A percentile compares a stretch with the other conserved stretches of the same genome.
These are phyloP conservation scores for Pogonocichla stellata DNA, from an alignment of 2,113 vertebrate genomes.

Conservation along the genomic window DNA sequence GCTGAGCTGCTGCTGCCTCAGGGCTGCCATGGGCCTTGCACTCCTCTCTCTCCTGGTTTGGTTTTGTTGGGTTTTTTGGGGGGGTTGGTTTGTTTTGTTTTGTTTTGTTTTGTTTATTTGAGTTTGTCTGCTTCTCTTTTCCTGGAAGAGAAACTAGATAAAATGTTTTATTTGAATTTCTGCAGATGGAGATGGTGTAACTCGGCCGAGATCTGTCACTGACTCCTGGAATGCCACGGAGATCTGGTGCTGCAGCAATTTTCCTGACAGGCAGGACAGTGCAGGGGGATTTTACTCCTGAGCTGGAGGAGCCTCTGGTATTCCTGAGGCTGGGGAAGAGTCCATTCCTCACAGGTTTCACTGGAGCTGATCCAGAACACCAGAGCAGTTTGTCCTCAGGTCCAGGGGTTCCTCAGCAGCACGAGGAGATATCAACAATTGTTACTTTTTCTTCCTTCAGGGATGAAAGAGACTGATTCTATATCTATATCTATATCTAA, in stretches of 20 bases:
- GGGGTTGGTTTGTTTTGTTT: no score
- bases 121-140: background rate
- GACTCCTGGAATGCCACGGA: background rate
- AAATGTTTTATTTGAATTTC: background rate
- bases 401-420: background rate
- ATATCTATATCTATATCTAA: background rate
- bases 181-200: background rate
- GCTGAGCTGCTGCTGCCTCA: background rate
- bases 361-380: background rate
- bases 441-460: background rate
- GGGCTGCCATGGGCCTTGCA: background rate
- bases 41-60: background rate
- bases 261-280: background rate
- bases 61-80: no score
- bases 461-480: background rate
- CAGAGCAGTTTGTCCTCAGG: background rate
- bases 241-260: background rate
- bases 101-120: background rate
- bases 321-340: background rate
- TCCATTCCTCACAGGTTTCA: background rate
- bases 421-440: fast-evolving
- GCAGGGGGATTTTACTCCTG: background rate
- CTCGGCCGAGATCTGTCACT: background rate
- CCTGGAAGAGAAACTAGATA: background rate
- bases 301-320: background rate